A percentile compares a stretch with the other conserved stretches of the same genome.
Conservation (phyloP, 2,113 vertebrate genomes). For the Eptesicus fuscus region DNA sequence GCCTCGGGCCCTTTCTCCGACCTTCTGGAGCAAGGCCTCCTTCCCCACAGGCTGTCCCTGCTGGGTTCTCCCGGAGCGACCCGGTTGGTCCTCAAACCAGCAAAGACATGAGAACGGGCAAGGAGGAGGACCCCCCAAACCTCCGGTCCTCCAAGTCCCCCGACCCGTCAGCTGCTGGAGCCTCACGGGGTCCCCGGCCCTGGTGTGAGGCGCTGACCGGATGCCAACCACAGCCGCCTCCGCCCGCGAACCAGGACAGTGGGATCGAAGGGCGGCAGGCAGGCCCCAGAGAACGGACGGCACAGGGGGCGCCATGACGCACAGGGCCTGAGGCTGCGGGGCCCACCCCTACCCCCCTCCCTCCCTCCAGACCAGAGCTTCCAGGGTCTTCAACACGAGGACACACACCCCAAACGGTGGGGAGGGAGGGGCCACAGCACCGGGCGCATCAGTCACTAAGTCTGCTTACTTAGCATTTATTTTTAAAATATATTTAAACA, state of each 20-base stretch:
- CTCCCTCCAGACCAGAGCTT: background rate
- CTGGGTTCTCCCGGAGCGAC: background rate
- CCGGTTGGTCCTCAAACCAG: background rate
- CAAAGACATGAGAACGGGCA: background rate
- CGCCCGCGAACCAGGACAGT: background rate
- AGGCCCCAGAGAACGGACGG: background rate
- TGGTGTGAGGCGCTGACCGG: background rate
- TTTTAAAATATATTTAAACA: conserved; percentile 81
- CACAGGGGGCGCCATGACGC: background rate
- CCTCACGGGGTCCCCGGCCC: background rate
- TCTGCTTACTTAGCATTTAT: conserved; percentile 75
- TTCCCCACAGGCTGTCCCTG: background rate
- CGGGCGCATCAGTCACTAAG: conserved; percentile 52
- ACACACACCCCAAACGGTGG: background rate
- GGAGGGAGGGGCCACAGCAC: background rate
- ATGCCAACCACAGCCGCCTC: background rate
- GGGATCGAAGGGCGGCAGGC: background rate
- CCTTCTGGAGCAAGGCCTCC: background rate
- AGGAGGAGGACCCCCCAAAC: background rate
- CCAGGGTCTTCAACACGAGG: background rate
- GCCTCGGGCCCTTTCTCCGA: background rate
- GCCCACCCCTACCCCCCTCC: background rate
- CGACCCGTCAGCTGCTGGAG: background rate
- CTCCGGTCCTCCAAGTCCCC: background rate
- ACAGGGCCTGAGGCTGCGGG: background rate